These are phyloP conservation scores for Platypus cylindrus DNA, from an alignment of 2,888 invertebrate genomes.

Conservation along the genomic window DNA sequence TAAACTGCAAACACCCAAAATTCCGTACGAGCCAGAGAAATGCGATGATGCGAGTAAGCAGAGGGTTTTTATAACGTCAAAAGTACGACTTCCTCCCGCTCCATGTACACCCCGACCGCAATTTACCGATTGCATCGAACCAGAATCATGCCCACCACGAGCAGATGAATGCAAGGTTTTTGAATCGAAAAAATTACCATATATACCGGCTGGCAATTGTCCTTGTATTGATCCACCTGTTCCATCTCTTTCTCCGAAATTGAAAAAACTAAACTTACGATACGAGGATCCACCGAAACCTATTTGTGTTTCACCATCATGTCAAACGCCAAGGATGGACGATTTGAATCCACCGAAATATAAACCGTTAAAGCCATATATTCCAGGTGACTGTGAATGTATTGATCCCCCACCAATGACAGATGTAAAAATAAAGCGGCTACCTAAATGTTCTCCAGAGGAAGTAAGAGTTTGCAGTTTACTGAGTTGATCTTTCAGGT, in stretches of 20 bases:
- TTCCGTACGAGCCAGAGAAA: slow-evolving; percentile 11
- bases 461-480: slow-evolving; percentile 6
- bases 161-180: slow-evolving; percentile 16
- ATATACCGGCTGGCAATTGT: slow-evolving; percentile 11
- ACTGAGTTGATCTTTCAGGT: neutral
- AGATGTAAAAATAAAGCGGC: slow-evolving; percentile 13
- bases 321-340: slow-evolving; percentile 11
- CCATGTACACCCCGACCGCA: slow-evolving; percentile 8
- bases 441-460: slow-evolving; percentile 11
- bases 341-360: slow-evolving; percentile 8
- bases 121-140: slow-evolving; percentile 7
- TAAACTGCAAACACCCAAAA: neutral
- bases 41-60: slow-evolving; percentile 6
- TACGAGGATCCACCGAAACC: slow-evolving; percentile 18
- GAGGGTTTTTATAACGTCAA: slow-evolving; percentile 14
- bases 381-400: slow-evolving; percentile 16
- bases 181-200: slow-evolving; percentile 16
- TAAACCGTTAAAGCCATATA: slow-evolving; percentile 10
- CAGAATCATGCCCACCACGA: slow-evolving; percentile 11
- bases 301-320: slow-evolving; percentile 6
- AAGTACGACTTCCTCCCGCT: slow-evolving; percentile 10
- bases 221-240: slow-evolving; percentile 16
- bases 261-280: slow-evolving; percentile 15
- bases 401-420: slow-evolving; percentile 16
- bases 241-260: slow-evolving; percentile 13